A percentile compares a stretch with the other conserved stretches of the same genome.
phyloP scores from a whole-genome alignment of 2,113 vertebrate species.

The Potamarius usumacintae region DNA sequence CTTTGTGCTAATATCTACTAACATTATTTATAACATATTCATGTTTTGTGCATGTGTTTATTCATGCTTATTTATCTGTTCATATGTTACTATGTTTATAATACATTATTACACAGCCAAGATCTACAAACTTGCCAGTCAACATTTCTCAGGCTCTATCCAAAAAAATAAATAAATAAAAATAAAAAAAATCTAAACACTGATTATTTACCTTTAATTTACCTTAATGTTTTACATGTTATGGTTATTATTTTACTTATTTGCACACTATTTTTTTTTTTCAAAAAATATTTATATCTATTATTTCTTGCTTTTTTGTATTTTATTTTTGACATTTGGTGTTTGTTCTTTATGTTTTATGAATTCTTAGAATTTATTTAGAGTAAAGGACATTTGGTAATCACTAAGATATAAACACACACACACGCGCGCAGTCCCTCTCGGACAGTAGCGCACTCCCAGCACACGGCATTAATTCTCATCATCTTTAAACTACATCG shows the following conservation, averaged over 20 bases:
- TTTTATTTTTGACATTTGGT: background rate
- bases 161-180: too few relatives aligned
- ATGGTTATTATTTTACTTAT: background rate
- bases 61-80: background rate
- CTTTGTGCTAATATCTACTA: background rate
- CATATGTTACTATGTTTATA: background rate
- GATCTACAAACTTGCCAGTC: background rate
- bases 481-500: background rate
- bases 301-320: background rate
- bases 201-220: background rate
- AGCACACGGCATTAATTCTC: background rate
- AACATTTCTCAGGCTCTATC: background rate
- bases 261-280: too few relatives aligned
- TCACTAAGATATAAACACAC: background rate
- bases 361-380: background rate
- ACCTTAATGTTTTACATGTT: background rate
- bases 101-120: background rate
- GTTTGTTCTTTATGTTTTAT: background rate
- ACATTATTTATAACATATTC: background rate
- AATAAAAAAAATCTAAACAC: too few relatives aligned
- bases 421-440: too few relatives aligned
- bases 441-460: too few relatives aligned
- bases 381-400: background rate
- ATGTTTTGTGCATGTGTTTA: background rate
- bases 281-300: background rate